Base-by-base conservation (phyloP, 2,888 invertebrate genomes). In the Lomographa bimaculata region DNA sequence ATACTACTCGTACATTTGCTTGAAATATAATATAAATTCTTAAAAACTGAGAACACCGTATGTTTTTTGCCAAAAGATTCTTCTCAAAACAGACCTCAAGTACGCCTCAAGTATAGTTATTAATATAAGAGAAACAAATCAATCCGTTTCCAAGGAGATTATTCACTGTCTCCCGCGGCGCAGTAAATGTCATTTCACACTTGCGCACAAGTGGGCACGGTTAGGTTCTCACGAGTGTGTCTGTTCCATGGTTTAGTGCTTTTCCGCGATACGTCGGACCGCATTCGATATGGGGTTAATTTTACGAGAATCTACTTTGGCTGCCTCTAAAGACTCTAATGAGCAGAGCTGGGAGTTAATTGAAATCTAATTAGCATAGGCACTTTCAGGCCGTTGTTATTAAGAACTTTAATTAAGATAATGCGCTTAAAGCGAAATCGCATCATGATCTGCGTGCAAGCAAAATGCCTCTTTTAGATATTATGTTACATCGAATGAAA, bases 131-230 rank as follows among this genome's bases (percentile, higher is more conserved):
- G 18, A 17, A 27, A 28, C 25, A 41, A 35, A 35, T n/a, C 11
- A 23, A 35, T 10, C 25, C 19, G 58, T 35, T 41, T 41, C 17
- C 29, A 17, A 18, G 5, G 12, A 37, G 36, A 23, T 37, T 14
- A 27, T 18, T 66, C 60, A 36, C 42, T 32, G 36, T 24, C 27
- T 24, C 26, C 27, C 9, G 23, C 19, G 21, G 42, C 27, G 19
- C 38, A 23, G 47, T 43, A 76, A 81, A 79, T 79, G 81, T 77
- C 79, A 80, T 75, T 79, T 77, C 64, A 69, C 71, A 72, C 72
- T 71, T 67, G 57, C 32, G 10, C 32, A 36, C 42, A 32, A 36
- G 42, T 18, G 45, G 33, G 26, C 41, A 46, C 41, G 50, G 50
- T 35, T 38, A 42, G 55, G 63, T 72, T 72, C 72, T 66, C 73